phyloP scores from a whole-genome alignment of 2,113 vertebrate species.

The Falcunculus frontatus region DNA sequence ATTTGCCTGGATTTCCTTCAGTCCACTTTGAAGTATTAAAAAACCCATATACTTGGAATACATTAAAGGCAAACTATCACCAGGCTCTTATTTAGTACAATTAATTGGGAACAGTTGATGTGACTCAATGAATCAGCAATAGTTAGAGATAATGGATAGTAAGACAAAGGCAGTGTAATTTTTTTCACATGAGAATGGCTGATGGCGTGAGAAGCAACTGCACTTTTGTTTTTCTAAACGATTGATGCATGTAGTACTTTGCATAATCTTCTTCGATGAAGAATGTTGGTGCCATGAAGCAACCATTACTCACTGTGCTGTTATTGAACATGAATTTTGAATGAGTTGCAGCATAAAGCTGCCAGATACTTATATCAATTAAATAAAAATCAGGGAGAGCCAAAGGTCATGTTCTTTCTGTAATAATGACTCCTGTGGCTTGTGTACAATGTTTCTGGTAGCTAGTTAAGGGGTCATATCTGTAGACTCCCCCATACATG shows the following conservation, averaged over 20 bases:
- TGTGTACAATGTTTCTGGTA: neutral
- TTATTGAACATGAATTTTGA: constrained; percentile 25
- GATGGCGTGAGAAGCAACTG: neutral
- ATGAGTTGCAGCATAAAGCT: neutral
- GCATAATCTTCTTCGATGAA: neutral
- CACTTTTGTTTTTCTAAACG: neutral
- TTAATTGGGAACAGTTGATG: neutral
- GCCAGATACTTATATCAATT: neutral
- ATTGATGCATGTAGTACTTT: neutral
- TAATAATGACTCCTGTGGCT: neutral
- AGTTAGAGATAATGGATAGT: neutral
- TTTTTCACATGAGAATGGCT: neutral
- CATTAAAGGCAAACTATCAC: neutral
- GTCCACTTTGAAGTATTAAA: neutral
- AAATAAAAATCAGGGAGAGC: neutral
- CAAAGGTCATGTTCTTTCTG: neutral
- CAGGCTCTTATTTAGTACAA: neutral
- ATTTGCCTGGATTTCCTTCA: neutral
- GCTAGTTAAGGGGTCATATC: neutral
- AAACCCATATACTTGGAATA: neutral
- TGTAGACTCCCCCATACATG: accelerated
- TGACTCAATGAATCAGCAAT: neutral
- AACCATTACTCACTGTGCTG: neutral
- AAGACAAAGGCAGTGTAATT: neutral
- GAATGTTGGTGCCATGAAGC: neutral